Evolutionary conservation across 2,888 invertebrate genomes (phyloP).

Genomic region (Gastrophysa polygoni): DNA sequence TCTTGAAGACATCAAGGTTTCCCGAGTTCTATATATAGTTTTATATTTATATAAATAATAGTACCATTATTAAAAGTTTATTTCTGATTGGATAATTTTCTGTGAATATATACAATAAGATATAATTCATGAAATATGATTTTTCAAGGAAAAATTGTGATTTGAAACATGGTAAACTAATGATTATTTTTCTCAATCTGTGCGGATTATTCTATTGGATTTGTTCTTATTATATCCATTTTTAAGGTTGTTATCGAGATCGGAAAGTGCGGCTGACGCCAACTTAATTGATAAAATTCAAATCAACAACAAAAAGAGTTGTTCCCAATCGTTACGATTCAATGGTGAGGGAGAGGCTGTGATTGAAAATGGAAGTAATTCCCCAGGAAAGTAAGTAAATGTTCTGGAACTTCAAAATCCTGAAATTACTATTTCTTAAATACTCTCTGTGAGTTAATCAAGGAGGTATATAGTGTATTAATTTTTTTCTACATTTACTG

Average conservation of each 20-base stretch:
- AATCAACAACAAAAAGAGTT: constrained; percentile 60
- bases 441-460: neutral
- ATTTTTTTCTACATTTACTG: too few species aligned
- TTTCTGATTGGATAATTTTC: too few species aligned
- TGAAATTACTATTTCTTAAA: neutral
- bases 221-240: neutral
- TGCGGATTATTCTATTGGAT: neutral
- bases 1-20: too few species aligned
- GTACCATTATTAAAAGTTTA: too few species aligned
- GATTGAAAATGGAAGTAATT: constrained; percentile 55
- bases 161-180: too few species aligned
- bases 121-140: too few species aligned
- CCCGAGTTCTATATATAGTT: too few species aligned
- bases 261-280: constrained; percentile 81
- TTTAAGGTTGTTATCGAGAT: constrained; percentile 62
- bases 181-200: neutral
- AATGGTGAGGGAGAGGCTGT: constrained; percentile 55
- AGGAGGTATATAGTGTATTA: too few species aligned
- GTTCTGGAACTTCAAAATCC: neutral
- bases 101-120: too few species aligned
- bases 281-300: constrained; percentile 75
- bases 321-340: constrained; percentile 65
- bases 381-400: constrained; percentile 62
- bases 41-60: too few species aligned
- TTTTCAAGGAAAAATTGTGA: too few species aligned